These are phyloP conservation scores for Mycetomoellerius zeteki DNA, from an alignment of 1,140 invertebrate species.

Conservation along the genomic window DNA sequence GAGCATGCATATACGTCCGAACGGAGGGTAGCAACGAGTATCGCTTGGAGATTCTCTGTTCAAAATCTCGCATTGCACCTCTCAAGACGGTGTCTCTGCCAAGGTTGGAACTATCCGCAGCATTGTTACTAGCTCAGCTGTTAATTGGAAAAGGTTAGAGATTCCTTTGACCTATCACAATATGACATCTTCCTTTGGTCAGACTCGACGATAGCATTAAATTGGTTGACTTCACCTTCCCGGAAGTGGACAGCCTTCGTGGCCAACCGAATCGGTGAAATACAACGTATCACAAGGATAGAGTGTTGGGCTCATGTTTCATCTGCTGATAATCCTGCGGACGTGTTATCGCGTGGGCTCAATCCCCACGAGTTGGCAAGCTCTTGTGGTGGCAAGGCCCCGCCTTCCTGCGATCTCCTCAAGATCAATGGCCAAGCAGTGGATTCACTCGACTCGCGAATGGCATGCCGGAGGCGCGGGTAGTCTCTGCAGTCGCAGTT, in stretches of 20 bases:
- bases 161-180: not conserved
- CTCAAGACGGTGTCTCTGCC: slow-evolving; percentile 71
- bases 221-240: no score
- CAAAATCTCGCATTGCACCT: slow-evolving; percentile 71
- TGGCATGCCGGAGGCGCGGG: no score
- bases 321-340: no score
- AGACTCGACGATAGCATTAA: not conserved
- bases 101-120: slow-evolving; percentile 74
- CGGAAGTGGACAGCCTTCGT: no score
- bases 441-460: no score
- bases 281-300: no score
- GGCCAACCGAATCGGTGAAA: no score
- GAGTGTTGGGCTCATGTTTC: no score
- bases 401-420: not conserved
- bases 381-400: not conserved
- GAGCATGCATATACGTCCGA: slow-evolving; percentile 64
- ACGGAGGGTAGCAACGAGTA: slow-evolving; percentile 7
- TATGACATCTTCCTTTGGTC: not conserved
- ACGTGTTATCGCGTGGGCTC: no score
- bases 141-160: slow-evolving; percentile 47
- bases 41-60: slow-evolving; percentile 65
- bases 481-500: no score
- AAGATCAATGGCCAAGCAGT: not conserved
- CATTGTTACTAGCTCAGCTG: slow-evolving; percentile 73
- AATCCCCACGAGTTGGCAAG: not conserved